Conservation (phyloP, 2,888 invertebrate genomes). For the Nebria brevicollis region DNA sequence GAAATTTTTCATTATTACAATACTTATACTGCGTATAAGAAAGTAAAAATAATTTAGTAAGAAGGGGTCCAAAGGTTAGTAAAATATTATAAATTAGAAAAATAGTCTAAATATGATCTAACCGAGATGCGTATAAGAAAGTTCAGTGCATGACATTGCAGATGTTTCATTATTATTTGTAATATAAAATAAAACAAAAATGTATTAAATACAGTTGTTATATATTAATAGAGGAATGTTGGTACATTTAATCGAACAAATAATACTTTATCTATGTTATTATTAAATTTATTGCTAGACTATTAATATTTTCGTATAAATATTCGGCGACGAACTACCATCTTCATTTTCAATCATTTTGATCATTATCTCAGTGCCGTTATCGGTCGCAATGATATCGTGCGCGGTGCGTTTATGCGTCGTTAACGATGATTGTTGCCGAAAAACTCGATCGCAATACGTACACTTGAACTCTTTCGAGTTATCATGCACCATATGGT, state of each 20-base stretch:
- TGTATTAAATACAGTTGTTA: background rate
- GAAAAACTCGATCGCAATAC: constrained; percentile 69
- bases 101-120: no score
- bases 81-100: no score
- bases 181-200: background rate
- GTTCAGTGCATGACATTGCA: no score
- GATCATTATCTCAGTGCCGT: constrained; percentile 59
- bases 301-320: background rate
- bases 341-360: constrained; percentile 34
- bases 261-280: background rate
- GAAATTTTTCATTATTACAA: no score
- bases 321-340: background rate
- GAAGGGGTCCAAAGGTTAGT: no score
- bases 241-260: background rate
- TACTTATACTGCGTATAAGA: no score
- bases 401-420: constrained; percentile 72
- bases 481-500: constrained; percentile 71
- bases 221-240: background rate
- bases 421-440: constrained; percentile 70
- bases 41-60: no score
- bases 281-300: background rate
- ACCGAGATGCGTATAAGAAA: no score
- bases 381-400: constrained; percentile 61
- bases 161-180: no score
- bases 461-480: constrained; percentile 69